Evolutionary conservation across 2,113 vertebrate genomes (phyloP), one percentile per base, ranked within the genome.

Genomic region (Zosterops japonicus): DNA sequence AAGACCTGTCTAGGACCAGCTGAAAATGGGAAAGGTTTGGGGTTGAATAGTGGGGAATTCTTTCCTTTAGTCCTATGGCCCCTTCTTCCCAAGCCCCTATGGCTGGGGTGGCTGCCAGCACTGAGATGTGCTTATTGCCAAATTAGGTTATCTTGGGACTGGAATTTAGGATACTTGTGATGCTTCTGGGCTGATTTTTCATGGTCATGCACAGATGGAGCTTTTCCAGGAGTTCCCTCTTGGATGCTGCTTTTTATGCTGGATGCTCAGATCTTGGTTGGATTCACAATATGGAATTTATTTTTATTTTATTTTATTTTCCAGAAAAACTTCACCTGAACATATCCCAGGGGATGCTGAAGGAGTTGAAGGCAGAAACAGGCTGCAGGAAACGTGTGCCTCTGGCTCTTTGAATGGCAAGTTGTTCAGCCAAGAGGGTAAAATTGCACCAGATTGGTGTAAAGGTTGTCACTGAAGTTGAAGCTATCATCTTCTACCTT

Each of bases 351-450:
- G 13, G 19, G 35, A 88, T 4, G 6, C 44, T 47, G 76, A 47
- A 70, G 56, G 56, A 87, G 29, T 33, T 21, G 61, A 90, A 79
- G 47, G 44, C 21, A 68, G 25, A 74, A 57, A 11, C 55, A 64
- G 24, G 20, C 76, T 56, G 56, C 55, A 83, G 74, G 75, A 92
- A 64, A 42, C 63, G 56, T 0, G 0, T 1, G 1, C 49, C n/a
- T 77, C 75, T 76, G 61, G 21, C 55, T 90, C 75, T 74, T 29
- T 90, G 92, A 95, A 97, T 21, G 96, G 95, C 47, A 91, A 96
- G 93, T 93, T 77, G 49, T 8, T 71, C 69, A 87, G 29, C 5
- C 22, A 28, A 31, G 56, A 59, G 63, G n/a, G 63, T 44, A 56
- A 82, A 90, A 87, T 46, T 35, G 5, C n/a, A n/a, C 31, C 8